Percentiles rank a stretch among this genome's conserved stretches.
phyloP scores from a whole-genome alignment of 2,113 vertebrate species.

The Bambusicola thoracicus region DNA sequence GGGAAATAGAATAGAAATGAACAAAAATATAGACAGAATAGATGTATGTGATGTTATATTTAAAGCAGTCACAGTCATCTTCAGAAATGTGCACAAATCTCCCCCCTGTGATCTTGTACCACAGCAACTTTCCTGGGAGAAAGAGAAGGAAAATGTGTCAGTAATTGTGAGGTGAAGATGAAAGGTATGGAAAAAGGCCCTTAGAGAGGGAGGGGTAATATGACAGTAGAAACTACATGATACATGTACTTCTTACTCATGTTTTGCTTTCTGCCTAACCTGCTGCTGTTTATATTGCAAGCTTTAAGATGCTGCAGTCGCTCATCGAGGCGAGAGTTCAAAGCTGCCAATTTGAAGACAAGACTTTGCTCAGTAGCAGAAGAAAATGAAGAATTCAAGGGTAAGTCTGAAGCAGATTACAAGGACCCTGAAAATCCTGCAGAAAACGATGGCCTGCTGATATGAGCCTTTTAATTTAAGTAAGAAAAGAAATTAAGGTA shows the following conservation, averaged over 20 bases:
- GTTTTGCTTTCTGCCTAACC: neutral
- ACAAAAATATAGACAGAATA: neutral
- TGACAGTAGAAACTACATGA: neutral
- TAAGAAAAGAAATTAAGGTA: slow-evolving; percentile 31
- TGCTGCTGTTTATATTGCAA: neutral
- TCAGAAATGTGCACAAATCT: neutral
- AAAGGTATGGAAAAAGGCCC: neutral
- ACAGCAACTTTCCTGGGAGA: neutral
- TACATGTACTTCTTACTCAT: neutral
- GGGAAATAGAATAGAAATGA: neutral
- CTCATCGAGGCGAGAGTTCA: neutral
- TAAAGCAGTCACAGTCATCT: neutral
- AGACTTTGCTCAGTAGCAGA: neutral
- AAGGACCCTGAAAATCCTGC: slow-evolving; percentile 19
- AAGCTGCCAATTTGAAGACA: slow-evolving; percentile 34
- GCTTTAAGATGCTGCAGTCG: neutral
- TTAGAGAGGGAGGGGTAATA: neutral
- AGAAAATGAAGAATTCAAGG: slow-evolving; percentile 39
- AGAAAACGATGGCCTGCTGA: neutral
- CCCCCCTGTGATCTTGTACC: neutral
- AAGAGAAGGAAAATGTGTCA: neutral
- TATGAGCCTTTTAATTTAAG: slow-evolving; percentile 29
- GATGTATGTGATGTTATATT: neutral
- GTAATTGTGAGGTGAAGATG: neutral
- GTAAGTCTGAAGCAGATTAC: slow-evolving; percentile 5